Evolutionary conservation across 2,113 vertebrate species (phyloP).

Genomic region (Lampris incognitus): DNA sequence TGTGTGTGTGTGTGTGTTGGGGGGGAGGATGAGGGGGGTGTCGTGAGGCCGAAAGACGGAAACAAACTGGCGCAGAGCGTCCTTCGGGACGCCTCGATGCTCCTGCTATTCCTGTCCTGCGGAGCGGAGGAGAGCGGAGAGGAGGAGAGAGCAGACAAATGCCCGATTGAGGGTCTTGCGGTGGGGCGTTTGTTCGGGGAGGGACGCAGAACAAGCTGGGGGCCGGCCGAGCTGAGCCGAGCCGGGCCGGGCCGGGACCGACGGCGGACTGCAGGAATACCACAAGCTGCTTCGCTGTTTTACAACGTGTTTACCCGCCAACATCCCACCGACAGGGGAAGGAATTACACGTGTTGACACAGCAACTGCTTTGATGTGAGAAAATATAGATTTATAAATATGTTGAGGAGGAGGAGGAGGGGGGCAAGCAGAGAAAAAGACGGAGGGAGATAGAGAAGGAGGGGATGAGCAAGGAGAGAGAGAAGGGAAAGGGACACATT

Average conservation of each 20-base stretch:
- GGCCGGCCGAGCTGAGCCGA: no score
- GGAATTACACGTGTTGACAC: constrained; percentile 8
- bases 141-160: constrained; percentile 54
- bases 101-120: constrained; percentile 66
- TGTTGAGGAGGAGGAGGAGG: not conserved
- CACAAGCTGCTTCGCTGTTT: constrained; percentile 34
- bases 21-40: not conserved
- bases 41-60: not conserved
- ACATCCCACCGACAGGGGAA: constrained; percentile 38
- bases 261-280: constrained; percentile 7
- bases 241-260: constrained; percentile 8
- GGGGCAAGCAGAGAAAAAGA: not conserved
- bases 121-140: not conserved
- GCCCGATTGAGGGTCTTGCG: constrained; percentile 55
- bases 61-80: constrained; percentile 39
- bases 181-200: constrained; percentile 31
- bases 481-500: constrained; percentile 11
- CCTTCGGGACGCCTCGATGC: constrained; percentile 53
- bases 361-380: constrained; percentile 21
- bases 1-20: no score
- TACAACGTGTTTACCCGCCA: constrained; percentile 30
- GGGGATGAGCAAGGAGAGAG: constrained; percentile 16
- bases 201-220: not conserved
- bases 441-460: constrained; percentile 2
- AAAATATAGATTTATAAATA: not conserved